Base-by-base conservation (phyloP, 2,888 invertebrate genomes). In the Lycaena phlaeas region DNA sequence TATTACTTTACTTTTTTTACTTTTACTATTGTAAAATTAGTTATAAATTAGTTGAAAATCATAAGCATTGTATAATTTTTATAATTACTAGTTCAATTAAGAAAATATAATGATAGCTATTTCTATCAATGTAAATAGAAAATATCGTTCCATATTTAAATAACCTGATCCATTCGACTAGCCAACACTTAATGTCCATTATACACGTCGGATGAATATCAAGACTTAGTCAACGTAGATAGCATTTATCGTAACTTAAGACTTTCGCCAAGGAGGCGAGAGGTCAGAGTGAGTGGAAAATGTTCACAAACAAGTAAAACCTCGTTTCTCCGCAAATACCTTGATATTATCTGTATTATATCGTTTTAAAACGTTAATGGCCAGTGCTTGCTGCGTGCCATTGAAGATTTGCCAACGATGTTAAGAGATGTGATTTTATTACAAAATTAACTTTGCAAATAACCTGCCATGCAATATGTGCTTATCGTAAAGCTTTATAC, bases 181-280 rank as follows among this genome's bases (percentile, higher is more conserved):
- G n/a, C n/a, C n/a, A n/a, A n/a, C n/a, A n/a, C n/a, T n/a, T n/a
- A n/a, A n/a, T 22, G 22, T 6, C 34, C 22, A 18, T 34, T 22
- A 17, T 17, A 18, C 18, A 34, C 34, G 12, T 14, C 18, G 22
- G 22, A 5, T 22, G 18, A 17, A 22, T 34, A 18, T 34, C 34
- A 11, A 18, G 18, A 34, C 34, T 18, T 34, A 5, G 18, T 18
- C 5, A 12, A n/a, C n/a, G n/a, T n/a, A n/a, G n/a, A 38, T 37
- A 38, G 44, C 42, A 41, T 43, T 47, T 47, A 49, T 40, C 38
- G 26, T 41, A n/a, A n/a, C 39, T 29, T 44, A 40, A 31, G 38
- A 48, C 50, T 50, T 50, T 50, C 50, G 42, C 50, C 40, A 36
- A 44, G 41, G 42, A 48, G 49, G 46, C 50, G 46, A 50, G 45